These are phyloP conservation scores for Troides helena DNA, from an alignment of 2,888 invertebrate genomes.

Conservation along the genomic window DNA sequence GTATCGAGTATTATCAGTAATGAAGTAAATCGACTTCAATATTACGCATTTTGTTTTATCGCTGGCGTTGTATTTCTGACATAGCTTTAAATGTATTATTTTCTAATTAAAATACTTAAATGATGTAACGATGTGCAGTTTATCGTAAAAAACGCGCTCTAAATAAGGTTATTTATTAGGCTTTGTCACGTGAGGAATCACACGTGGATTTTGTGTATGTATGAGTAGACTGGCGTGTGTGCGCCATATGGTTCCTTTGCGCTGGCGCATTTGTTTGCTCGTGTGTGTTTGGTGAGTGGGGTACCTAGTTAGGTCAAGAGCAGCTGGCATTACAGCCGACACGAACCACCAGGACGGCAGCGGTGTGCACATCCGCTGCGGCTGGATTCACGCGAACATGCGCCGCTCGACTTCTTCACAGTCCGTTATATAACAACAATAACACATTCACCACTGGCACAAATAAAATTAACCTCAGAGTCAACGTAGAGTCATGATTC, in stretches of 20 bases:
- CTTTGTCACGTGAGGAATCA: conserved; percentile 6
- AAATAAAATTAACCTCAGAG: conserved; percentile 54
- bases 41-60: conserved; percentile 17
- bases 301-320: conserved; percentile 79
- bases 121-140: conserved; percentile 4
- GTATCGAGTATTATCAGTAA: conserved; percentile 24
- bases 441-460: conserved; percentile 64
- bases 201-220: background rate
- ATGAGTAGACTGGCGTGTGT: background rate
- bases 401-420: conserved; percentile 39
- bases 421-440: conserved; percentile 43
- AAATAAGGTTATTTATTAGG: conserved; percentile 9
- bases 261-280: background rate
- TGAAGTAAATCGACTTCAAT: conserved; percentile 20
- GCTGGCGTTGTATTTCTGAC: conserved; percentile 3
- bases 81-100: conserved; percentile 1
- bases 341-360: conserved; percentile 70
- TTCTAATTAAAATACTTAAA: conserved; percentile 1
- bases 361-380: conserved; percentile 77
- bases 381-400: conserved; percentile 46
- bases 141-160: conserved; percentile 5
- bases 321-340: conserved; percentile 78
- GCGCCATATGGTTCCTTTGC: background rate
- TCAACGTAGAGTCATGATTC: conserved; percentile 72
- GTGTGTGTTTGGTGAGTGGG: conserved; percentile 31